Base-by-base conservation (phyloP, 2,797 vertebrate species). In the Lutjanus campechanus region DNA sequence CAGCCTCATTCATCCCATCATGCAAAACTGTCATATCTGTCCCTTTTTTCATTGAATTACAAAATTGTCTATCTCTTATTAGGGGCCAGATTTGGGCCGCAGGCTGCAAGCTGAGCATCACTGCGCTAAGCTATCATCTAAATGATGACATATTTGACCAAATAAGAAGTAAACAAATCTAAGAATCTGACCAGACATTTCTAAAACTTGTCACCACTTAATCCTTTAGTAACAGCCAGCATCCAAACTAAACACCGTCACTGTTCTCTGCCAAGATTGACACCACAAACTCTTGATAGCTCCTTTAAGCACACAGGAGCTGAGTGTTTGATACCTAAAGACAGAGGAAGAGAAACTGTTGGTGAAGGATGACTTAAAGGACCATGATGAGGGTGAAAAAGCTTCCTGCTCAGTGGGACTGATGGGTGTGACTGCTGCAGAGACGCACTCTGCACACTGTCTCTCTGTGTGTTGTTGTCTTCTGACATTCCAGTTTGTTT, bases 401-500 rank as follows among this genome's bases (percentile, higher is more conserved):
- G n/a, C 66, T 17, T 17, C 61, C 61, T 61, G 6, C 1, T 63
- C 13, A 1, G 12, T 1, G 2, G 12, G 0, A 3, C 49, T 41
- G 13, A 15, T 5, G 51, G n/a, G 58, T 53, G 11, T 8, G 56
- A 46, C 49, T 17, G 5, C 51, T 17, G 58, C 46, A 15, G 47
- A 54, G n/a, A 62, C 7, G 1, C 54, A 65, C 29, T 12, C 20
- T 29, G 63, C 8, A 6, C 25, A 22, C 56, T 49, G 19, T 67
- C 55, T 50, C 12, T 65, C 4, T 16, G 3, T 25, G 17, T 79
- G 61, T 73, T 77, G 69, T 84, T 82, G 61, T 81, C 84, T 76
- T 83, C 60, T 82, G 43, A 61, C 76, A 77, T 67, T 78, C 65
- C 66, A 59, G 55, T 82, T 88, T 84, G 81, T 91, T 89, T 88